phyloP scores from a whole-genome alignment of 2,888 invertebrate genomes.

The Phymatocera aterrima region DNA sequence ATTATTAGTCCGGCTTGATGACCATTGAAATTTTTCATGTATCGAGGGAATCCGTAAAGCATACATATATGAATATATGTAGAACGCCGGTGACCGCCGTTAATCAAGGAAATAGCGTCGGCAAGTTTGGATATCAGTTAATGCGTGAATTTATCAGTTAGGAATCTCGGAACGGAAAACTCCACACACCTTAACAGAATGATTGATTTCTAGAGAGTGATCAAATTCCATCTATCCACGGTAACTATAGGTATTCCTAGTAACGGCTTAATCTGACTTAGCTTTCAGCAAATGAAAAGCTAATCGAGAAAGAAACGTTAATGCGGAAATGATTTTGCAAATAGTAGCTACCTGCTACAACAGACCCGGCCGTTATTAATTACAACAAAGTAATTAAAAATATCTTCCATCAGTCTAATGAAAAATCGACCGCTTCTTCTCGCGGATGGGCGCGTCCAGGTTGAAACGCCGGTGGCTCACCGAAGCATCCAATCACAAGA shows the following conservation, averaged over 20 bases:
- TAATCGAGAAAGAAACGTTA: constrained; percentile 19
- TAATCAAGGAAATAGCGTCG: constrained; percentile 5
- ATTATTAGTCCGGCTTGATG: background rate
- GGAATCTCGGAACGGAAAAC: background rate
- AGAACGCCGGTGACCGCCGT: constrained; percentile 5
- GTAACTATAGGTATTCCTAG: background rate
- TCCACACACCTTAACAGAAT: constrained; percentile 16
- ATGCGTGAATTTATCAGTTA: constrained; percentile 35
- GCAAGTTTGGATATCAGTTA: constrained; percentile 24
- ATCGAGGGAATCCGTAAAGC: no score
- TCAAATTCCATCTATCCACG: background rate
- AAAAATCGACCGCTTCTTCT: constrained; percentile 40
- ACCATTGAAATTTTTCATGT: background rate
- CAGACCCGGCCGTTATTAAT: constrained; percentile 40
- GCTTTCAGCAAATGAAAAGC: constrained; percentile 41
- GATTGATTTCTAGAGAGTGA: constrained; percentile 12
- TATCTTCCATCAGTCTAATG: constrained; percentile 41
- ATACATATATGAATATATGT: background rate
- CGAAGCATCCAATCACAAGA: constrained; percentile 26
- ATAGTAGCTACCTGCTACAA: constrained; percentile 20
- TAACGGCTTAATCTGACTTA: constrained; percentile 16
- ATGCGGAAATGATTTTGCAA: constrained; percentile 32
- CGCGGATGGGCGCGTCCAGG: constrained; percentile 30
- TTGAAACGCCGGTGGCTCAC: constrained; percentile 13
- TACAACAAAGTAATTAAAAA: constrained; percentile 36